Evolutionary conservation across 2,888 invertebrate species (phyloP).

Genomic region (Tromatobia lineatoria): DNA sequence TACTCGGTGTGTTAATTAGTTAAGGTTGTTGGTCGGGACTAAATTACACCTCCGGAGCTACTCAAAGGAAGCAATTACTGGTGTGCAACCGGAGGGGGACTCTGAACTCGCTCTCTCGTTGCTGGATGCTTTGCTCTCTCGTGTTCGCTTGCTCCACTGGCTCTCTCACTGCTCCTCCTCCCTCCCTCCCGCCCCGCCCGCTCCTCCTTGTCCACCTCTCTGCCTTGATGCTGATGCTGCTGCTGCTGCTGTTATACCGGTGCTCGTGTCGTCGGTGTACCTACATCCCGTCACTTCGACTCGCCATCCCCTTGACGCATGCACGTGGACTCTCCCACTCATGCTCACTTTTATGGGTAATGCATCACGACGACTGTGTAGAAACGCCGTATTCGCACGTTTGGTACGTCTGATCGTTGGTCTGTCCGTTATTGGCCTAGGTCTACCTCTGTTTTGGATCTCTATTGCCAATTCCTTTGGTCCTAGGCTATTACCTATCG

Average conservation of each 20-base stretch:
- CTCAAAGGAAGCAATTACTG: constrained; percentile 86
- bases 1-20: constrained; percentile 86
- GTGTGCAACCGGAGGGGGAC: constrained; percentile 81
- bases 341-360: constrained; percentile 76
- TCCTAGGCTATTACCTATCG: background rate
- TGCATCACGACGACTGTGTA: constrained; percentile 67
- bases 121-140: constrained; percentile 59
- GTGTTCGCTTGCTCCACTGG: constrained; percentile 34
- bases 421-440: constrained; percentile 13
- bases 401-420: constrained; percentile 22
- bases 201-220: constrained; percentile 35
- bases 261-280: constrained; percentile 72
- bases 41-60: constrained; percentile 86
- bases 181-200: constrained; percentile 20
- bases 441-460: background rate
- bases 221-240: constrained; percentile 35
- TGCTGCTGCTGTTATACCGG: constrained; percentile 62
- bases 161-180: constrained; percentile 37
- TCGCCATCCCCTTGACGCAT: constrained; percentile 49
- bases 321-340: constrained; percentile 69
- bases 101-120: constrained; percentile 70
- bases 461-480: background rate
- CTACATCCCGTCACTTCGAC: constrained; percentile 67
- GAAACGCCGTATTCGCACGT: background rate
- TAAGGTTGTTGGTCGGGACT: constrained; percentile 86